Evolutionary conservation across 1,140 invertebrate genomes (phyloP).

Genomic region (Drosophila sechellia): DNA sequence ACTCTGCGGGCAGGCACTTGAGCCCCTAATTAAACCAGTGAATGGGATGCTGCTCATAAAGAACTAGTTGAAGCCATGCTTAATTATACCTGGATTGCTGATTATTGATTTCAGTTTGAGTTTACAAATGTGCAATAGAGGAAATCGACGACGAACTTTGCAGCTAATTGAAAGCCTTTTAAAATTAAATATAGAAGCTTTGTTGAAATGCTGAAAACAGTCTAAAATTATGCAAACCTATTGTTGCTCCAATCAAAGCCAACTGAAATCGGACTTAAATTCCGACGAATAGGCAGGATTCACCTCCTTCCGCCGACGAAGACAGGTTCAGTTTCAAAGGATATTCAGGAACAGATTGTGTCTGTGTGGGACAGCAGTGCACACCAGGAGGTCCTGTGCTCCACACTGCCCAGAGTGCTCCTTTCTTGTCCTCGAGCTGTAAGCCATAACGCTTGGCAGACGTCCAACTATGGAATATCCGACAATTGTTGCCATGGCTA

Average conservation of each 20-base stretch:
- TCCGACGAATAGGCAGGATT: background rate
- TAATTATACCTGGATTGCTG: background rate
- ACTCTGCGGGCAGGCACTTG: slow-evolving; percentile 1
- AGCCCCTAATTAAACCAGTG: slow-evolving; percentile 10
- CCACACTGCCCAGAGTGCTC: background rate
- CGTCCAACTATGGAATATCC: slow-evolving; percentile 57
- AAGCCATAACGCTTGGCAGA: slow-evolving; percentile 60
- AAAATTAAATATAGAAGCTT: background rate
- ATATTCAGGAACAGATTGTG: slow-evolving; percentile 17
- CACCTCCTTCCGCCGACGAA: background rate
- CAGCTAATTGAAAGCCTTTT: too few species aligned
- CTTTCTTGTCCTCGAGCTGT: slow-evolving; percentile 17
- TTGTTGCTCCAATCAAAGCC: slow-evolving; percentile 8
- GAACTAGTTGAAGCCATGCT: background rate
- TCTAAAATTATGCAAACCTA: background rate
- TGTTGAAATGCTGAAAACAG: background rate
- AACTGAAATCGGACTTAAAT: background rate
- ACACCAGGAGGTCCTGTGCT: slow-evolving; percentile 12
- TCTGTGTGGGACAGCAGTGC: slow-evolving; percentile 17
- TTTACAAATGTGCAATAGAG: background rate
- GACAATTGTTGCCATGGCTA: slow-evolving; percentile 53
- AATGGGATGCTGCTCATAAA: background rate
- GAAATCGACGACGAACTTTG: background rate
- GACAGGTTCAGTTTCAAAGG: slow-evolving; percentile 38
- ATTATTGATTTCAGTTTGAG: background rate